Evolutionary conservation across 2,888 invertebrate genomes (phyloP).

Genomic region (Dasypolia templi): DNA sequence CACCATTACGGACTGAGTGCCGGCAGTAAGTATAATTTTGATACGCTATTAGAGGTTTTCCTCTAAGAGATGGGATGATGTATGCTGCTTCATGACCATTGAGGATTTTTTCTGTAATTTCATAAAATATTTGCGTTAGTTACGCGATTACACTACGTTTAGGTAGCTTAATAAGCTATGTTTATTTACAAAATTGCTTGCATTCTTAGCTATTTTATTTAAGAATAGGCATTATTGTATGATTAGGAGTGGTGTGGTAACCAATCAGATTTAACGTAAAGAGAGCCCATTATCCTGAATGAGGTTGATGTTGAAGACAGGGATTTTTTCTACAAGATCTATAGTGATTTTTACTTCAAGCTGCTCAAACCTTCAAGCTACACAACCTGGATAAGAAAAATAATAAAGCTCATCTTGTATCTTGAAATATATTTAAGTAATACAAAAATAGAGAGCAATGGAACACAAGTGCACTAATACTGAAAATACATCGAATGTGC

Average conservation of each 20-base stretch:
- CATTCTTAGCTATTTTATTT: slow-evolving; percentile 12
- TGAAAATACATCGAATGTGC: slow-evolving; percentile 75
- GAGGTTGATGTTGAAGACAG: no score
- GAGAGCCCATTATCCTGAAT: not conserved
- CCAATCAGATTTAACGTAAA: not conserved
- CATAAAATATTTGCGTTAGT: slow-evolving; percentile 31
- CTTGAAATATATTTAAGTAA: slow-evolving; percentile 63
- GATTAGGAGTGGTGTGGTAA: not conserved
- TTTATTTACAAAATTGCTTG: slow-evolving; percentile 17
- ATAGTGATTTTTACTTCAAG: not conserved
- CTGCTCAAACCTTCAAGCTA: not conserved
- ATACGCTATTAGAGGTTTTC: slow-evolving; percentile 82
- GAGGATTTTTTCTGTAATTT: slow-evolving; percentile 44
- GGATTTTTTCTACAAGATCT: not conserved
- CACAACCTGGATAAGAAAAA: not conserved
- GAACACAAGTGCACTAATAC: slow-evolving; percentile 81
- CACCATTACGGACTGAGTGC: slow-evolving; percentile 80
- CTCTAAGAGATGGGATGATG: slow-evolving; percentile 84
- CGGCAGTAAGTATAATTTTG: slow-evolving; percentile 85
- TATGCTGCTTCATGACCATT: slow-evolving; percentile 72
- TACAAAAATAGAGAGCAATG: slow-evolving; percentile 77
- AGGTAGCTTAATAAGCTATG: slow-evolving; percentile 3
- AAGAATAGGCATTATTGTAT: not conserved
- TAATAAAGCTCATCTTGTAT: slow-evolving; percentile 12
- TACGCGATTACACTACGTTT: not conserved